Percentiles rank a stretch among this genome's conserved stretches.
phyloP scores from a whole-genome alignment of 53 echinoderm and acorn worm genomes.

The Henricia sp. region DNA sequence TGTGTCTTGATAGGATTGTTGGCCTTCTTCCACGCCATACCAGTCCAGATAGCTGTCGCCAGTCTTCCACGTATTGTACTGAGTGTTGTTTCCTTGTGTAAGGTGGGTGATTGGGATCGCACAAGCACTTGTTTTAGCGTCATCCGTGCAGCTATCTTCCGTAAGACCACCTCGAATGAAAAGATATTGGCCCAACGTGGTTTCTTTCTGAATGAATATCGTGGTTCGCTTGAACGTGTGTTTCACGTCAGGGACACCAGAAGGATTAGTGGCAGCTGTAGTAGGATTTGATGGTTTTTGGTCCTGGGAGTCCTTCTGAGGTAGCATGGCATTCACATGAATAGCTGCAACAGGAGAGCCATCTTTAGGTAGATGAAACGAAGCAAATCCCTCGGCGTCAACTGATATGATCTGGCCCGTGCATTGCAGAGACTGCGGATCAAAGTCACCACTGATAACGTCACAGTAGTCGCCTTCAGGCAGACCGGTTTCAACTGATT shows the following conservation, averaged over 20 bases:
- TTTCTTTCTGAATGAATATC: conserved; percentile 72
- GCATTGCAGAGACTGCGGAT: conserved; percentile 22
- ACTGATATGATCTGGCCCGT: conserved; percentile 66
- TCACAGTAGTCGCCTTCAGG: conserved; percentile 77
- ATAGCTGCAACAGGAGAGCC: conserved; percentile 66
- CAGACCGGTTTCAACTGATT: conserved; percentile 65
- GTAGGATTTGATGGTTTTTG: conserved; percentile 1
- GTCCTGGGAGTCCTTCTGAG: neutral
- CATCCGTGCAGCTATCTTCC: conserved; percentile 55
- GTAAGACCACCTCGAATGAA: conserved; percentile 70
- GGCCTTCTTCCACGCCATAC: conserved; percentile 82
- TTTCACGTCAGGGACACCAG: neutral
- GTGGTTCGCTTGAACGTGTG: conserved; percentile 41
- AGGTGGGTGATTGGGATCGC: conserved; percentile 77
- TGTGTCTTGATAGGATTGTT: conserved; percentile 5
- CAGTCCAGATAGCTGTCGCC: conserved; percentile 69
- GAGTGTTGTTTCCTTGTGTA: conserved; percentile 48
- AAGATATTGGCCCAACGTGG: conserved; percentile 65
- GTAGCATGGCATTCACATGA: conserved; percentile 64
- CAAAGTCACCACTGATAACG: conserved; percentile 68
- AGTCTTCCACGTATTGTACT: conserved; percentile 70
- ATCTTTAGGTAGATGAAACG: conserved; percentile 43
- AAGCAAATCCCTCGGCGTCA: conserved; percentile 64
- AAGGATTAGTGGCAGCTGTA: neutral
- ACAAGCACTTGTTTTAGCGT: conserved; percentile 64